phyloP scores from a whole-genome alignment of 2,888 invertebrate genomes.

The Hypomecis atomaria region DNA sequence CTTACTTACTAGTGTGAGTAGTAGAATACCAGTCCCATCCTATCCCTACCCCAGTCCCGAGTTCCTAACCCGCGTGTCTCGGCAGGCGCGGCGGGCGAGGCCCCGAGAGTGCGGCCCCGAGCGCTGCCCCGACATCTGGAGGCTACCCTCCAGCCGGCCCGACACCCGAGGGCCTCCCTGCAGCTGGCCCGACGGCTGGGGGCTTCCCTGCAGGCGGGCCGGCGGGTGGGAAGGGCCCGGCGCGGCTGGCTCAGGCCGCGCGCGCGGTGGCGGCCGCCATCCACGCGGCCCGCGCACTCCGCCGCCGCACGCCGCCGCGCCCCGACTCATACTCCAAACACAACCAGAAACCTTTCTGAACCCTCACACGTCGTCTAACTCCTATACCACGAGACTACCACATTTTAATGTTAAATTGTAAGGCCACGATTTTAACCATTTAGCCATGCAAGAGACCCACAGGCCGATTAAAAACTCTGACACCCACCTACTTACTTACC shows the following conservation, averaged over 20 bases:
- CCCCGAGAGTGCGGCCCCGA: not conserved
- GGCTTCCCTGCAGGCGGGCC: constrained; percentile 27
- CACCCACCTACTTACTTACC: no score
- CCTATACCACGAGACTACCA: no score
- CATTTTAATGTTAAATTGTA: no score
- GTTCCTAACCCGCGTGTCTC: not conserved
- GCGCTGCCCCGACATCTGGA: no score
- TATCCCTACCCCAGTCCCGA: not conserved
- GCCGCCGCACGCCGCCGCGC: constrained; percentile 28
- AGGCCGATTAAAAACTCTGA: no score
- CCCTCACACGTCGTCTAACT: not conserved
- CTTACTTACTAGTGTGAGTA: no score
- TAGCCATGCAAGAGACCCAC: no score
- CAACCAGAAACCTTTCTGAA: constrained; percentile 28
- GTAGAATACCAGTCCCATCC: not conserved
- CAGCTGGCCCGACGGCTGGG: not conserved
- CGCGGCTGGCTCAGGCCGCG: constrained; percentile 31
- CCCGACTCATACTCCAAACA: constrained; percentile 20
- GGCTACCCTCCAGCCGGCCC: not conserved
- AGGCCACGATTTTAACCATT: no score
- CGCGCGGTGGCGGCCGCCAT: constrained; percentile 38
- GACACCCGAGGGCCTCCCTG: not conserved
- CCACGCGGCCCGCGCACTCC: constrained; percentile 33
- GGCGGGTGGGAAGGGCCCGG: constrained; percentile 35
- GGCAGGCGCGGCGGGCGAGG: constrained; percentile 9